These are phyloP conservation scores for Panopea generosa DNA, from an alignment of 2,888 invertebrate species.

Conservation along the genomic window DNA sequence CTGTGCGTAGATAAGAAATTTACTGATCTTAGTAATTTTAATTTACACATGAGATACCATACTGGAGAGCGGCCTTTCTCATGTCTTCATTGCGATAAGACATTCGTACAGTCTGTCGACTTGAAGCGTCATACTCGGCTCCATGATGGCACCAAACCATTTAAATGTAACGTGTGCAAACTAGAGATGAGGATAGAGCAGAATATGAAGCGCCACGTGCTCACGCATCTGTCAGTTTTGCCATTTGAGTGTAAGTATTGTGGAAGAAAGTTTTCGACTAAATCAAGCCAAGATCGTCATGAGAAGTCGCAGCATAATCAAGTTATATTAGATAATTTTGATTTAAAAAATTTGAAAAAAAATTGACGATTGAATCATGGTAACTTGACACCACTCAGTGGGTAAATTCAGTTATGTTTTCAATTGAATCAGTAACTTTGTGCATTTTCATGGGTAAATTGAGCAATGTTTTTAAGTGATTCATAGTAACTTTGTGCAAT, in stretches of 20 bases:
- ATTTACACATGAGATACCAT: background rate
- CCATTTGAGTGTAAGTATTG: background rate
- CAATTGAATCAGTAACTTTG: no score
- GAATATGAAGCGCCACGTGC: background rate
- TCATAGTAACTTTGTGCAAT: no score
- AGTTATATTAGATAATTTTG: no score
- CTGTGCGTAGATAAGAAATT: background rate
- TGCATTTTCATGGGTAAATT: no score
- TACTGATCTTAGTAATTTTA: background rate
- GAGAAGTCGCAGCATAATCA: background rate
- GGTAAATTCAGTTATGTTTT: no score
- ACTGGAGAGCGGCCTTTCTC: background rate
- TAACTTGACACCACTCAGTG: no score
- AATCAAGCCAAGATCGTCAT: background rate
- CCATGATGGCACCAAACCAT: background rate
- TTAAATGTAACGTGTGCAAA: background rate
- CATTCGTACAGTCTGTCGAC: background rate
- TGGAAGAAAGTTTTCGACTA: background rate
- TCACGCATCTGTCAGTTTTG: background rate
- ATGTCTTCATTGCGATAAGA: background rate
- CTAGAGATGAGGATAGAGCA: background rate
- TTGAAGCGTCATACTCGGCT: background rate
- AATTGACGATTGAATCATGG: no score
- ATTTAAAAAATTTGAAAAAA: no score
- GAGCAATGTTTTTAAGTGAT: no score